phyloP scores from a whole-genome alignment of 2,113 vertebrate species.

The Proteles cristata region DNA sequence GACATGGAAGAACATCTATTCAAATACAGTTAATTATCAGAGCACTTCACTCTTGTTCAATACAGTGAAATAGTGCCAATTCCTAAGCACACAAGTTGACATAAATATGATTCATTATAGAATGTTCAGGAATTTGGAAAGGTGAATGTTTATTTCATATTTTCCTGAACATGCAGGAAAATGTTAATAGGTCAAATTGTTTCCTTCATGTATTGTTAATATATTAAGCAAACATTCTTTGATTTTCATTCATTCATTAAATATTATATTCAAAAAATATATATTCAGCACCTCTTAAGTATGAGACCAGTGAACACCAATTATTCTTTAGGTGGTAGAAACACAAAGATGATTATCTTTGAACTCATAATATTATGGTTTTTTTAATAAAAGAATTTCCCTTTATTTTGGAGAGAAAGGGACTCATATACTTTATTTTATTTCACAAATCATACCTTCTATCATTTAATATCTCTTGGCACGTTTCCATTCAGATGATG shows the following conservation, averaged over 20 bases:
- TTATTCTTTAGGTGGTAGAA: background rate
- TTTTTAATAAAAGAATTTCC: constrained; percentile 29
- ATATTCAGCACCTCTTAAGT: background rate
- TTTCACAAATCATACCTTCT: constrained; percentile 67
- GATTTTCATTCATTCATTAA: background rate
- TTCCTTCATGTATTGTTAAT: background rate
- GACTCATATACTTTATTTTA: constrained; percentile 64
- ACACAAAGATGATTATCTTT: background rate
- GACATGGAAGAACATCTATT: background rate
- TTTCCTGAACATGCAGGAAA: background rate
- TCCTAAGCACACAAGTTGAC: background rate
- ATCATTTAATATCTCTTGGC: constrained; percentile 81
- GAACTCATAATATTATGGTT: background rate
- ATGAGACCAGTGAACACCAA: background rate
- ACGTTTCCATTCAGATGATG: constrained; percentile 78
- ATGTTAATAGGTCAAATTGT: background rate
- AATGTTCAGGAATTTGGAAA: background rate
- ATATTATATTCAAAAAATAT: background rate
- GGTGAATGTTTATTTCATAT: constrained; percentile 10
- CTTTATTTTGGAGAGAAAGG: constrained; percentile 16
- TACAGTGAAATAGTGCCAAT: background rate
- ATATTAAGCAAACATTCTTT: background rate
- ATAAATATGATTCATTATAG: background rate
- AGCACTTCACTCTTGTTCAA: background rate
- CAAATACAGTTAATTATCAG: background rate